A percentile compares a stretch with the other conserved stretches of the same genome.
These are phyloP conservation scores for Riparia riparia DNA, from an alignment of 2,113 vertebrate genomes.

Conservation along the genomic window DNA sequence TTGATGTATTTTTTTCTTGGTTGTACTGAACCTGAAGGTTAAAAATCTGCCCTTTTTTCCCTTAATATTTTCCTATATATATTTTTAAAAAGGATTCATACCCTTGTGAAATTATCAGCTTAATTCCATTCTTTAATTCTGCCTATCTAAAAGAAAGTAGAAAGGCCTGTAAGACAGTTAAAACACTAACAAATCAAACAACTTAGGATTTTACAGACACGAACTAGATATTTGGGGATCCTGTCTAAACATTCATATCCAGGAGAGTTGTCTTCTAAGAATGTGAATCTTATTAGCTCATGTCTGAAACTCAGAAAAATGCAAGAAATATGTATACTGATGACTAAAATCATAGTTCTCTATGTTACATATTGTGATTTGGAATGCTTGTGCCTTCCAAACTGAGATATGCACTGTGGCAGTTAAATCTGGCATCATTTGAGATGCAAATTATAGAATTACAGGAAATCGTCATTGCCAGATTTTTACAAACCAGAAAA, in stretches of 20 bases:
- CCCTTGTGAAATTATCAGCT: not conserved
- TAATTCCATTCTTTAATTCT: not conserved
- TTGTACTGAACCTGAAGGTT: not conserved
- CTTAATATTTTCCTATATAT: not conserved
- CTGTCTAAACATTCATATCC: not conserved
- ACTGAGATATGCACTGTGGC: not conserved
- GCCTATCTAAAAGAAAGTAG: not conserved
- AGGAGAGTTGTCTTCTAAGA: not conserved
- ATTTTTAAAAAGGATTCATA: rapidly evolving
- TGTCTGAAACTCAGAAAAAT: not conserved
- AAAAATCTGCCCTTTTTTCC: not conserved
- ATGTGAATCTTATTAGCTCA: not conserved
- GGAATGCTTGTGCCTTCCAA: not conserved
- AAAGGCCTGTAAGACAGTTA: not conserved
- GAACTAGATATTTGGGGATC: not conserved
- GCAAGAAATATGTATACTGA: not conserved
- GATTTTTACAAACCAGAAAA: not conserved
- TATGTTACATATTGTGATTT: not conserved
- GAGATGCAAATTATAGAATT: not conserved
- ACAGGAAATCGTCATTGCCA: not conserved
- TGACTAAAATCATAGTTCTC: not conserved
- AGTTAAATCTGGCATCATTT: not conserved
- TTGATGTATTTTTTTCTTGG: not conserved
- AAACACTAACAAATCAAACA: not conserved
- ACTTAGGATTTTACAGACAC: not conserved